Evolutionary conservation across 2,113 vertebrate species (phyloP), one percentile per base, ranked within the genome.

Genomic region (Lepus timidus): DNA sequence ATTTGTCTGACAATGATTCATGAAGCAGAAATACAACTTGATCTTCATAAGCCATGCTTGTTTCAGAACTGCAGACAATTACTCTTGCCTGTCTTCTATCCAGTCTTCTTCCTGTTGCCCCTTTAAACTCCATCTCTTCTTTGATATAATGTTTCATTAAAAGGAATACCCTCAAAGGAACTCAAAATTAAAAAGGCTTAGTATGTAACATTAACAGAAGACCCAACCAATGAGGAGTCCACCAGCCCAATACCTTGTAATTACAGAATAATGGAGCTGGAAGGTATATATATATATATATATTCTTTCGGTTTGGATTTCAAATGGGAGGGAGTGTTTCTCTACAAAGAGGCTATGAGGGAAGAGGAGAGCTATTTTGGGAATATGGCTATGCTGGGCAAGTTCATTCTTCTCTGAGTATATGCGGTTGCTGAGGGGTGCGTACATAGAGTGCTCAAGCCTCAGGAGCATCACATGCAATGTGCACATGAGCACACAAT

Each of bases 1-100:
- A 98, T 98, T 98, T 98, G 97, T 94, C 96, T 97, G 97, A 97
- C 98, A 98, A 97, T 98, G 98, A 98, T 97, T 92, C 97, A 98
- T 98, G 98, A 97, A 97, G 97, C 93, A 97, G 95, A 97, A 82
- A 97, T 29, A 97, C 71, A 98, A 96, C 88, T 90, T 96, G 96
- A 98, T 98, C 97, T 97, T 97, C 12, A 75, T 95, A 98, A 98
- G 97, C 93, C 88, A 96, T 13, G 93, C 75, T 89, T 93, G 97
- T 92, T 74, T 33, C 31, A 97, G 85, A 96, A 3, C 86, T 91
- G 96, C 36, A 84, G 85, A 65, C 79, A 22, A 95, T 97, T 96
- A 96, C 39, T 98, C 97, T 64, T 58, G 78, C 81, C 88, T 95
- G 78, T 89, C 85, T 95, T 68, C 67, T 68, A 11, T 85, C 82